Conservation (phyloP, 2,888 invertebrate genomes). For the Zootermopsis nevadensis region DNA sequence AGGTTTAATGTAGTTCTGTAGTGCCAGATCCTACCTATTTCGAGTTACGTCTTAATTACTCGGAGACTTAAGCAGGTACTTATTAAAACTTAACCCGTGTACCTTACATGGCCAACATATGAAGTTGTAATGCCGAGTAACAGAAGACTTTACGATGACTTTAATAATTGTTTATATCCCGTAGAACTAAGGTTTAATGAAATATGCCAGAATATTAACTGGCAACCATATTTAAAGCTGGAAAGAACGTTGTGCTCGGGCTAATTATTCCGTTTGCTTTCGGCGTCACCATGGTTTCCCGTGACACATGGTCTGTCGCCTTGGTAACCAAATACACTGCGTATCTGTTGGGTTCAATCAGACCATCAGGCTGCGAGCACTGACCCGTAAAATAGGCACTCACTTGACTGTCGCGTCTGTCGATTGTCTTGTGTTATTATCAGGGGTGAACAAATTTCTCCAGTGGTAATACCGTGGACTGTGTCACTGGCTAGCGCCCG, state of each 20-base stretch:
- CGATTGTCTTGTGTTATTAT: not conserved
- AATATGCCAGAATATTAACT: not conserved
- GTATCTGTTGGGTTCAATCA: conserved; percentile 3
- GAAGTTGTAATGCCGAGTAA: not conserved
- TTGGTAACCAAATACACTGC: not conserved
- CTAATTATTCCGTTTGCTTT: too few relatives aligned
- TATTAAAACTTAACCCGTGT: too few relatives aligned
- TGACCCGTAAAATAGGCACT: not conserved
- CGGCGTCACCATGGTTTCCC: too few relatives aligned
- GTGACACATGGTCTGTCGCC: not conserved
- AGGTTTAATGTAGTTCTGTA: too few relatives aligned
- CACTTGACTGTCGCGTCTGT: not conserved
- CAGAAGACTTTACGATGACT: not conserved
- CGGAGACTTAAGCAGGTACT: too few relatives aligned
- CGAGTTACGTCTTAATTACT: too few relatives aligned
- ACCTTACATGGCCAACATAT: too few relatives aligned
- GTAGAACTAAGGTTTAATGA: not conserved
- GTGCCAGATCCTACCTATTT: too few relatives aligned
- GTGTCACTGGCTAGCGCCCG: too few relatives aligned
- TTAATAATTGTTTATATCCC: not conserved
- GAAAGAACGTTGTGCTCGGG: too few relatives aligned
- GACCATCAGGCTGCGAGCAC: not conserved
- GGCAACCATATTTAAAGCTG: not conserved
- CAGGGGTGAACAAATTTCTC: not conserved
- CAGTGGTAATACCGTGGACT: too few relatives aligned